Evolutionary conservation across 1,140 invertebrate genomes (phyloP).

Genomic region (Cryptotermes secundus): DNA sequence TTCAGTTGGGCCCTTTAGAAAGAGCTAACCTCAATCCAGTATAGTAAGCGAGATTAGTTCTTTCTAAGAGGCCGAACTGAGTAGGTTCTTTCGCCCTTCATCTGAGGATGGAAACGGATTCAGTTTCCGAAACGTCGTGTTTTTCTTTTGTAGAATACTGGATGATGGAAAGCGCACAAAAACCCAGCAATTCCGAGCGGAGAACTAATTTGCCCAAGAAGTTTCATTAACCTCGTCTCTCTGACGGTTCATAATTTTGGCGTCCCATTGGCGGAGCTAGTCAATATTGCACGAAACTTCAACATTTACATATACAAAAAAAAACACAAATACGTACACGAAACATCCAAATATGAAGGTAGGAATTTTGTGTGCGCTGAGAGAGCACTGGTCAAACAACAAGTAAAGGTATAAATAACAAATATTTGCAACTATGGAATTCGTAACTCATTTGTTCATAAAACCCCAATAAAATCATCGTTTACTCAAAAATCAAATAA

Average conservation of each 20-base stretch:
- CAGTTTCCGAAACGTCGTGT: no score
- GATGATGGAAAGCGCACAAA: no score
- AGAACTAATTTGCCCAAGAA: neutral
- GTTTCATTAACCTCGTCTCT: neutral
- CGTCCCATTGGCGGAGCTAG: neutral
- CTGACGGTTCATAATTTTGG: neutral
- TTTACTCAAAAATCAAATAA: constrained; percentile 8
- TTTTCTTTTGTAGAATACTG: no score
- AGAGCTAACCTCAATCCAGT: no score
- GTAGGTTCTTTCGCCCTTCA: no score
- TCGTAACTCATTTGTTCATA: neutral
- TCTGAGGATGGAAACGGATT: no score
- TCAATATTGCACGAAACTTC: neutral
- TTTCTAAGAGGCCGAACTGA: no score
- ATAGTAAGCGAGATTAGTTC: no score
- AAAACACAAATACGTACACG: neutral
- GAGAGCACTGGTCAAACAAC: neutral
- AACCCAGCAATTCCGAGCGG: no score
- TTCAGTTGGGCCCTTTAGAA: no score
- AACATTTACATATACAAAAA: neutral
- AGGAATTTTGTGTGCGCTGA: neutral
- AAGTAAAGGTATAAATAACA: neutral
- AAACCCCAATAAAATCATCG: neutral
- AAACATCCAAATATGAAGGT: neutral
- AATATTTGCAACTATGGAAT: neutral